Conservation (phyloP, 2,113 vertebrate species). For the Leptodactylus fuscus region DNA sequence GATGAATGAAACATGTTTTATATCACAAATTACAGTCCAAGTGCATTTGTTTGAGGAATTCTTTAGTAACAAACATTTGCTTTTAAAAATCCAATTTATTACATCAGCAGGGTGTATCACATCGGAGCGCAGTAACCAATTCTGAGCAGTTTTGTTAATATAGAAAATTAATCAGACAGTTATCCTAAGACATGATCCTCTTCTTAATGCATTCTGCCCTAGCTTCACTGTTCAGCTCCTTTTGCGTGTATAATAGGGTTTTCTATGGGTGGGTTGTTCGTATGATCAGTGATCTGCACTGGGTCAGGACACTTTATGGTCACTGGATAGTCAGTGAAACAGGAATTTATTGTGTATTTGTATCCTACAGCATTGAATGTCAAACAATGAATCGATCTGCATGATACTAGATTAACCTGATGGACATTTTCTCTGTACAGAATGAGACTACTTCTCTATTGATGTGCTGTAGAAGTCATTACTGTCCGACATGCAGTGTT, state of each 20-base stretch:
- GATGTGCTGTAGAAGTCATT: not conserved
- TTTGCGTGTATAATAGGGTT: slow-evolving; percentile 31
- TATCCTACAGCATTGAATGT: not conserved
- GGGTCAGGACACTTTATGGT: slow-evolving; percentile 30
- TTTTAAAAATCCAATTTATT: slow-evolving; percentile 55
- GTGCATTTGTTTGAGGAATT: slow-evolving; percentile 27
- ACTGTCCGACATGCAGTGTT: not conserved
- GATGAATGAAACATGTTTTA: slow-evolving; percentile 13
- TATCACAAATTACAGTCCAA: slow-evolving; percentile 10
- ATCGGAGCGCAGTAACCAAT: slow-evolving; percentile 15
- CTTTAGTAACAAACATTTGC: slow-evolving; percentile 43
- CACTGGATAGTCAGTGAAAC: slow-evolving; percentile 1
- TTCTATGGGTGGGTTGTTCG: slow-evolving; percentile 24
- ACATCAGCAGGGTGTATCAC: slow-evolving; percentile 52
- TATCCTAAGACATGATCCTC: slow-evolving; percentile 22
- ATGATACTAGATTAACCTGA: not conserved
- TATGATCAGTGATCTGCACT: slow-evolving; percentile 19
- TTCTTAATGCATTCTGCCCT: slow-evolving; percentile 5
- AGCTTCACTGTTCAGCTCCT: slow-evolving; percentile 27
- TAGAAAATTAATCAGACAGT: slow-evolving; percentile 37
- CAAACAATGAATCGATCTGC: not conserved
- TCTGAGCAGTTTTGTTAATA: slow-evolving; percentile 36
- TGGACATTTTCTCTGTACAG: not conserved
- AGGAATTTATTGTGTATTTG: not conserved
- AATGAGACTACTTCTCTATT: not conserved